phyloP scores from a whole-genome alignment of 2,113 vertebrate species.

The Saguinus midas region DNA sequence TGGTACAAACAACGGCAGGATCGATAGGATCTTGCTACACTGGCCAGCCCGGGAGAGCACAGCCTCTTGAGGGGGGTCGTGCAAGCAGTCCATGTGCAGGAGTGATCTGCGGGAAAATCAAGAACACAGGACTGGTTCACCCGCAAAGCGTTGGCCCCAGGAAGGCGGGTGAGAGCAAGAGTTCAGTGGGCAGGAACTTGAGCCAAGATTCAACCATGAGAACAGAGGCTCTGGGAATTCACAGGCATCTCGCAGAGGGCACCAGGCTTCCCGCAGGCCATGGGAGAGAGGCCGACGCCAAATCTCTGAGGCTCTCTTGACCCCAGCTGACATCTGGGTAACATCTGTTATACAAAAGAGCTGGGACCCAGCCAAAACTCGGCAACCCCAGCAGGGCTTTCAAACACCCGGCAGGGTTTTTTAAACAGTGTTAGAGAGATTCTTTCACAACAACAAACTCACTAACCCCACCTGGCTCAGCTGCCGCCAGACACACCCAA shows the following conservation, averaged over 20 bases:
- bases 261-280: neutral
- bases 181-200: neutral
- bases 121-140: neutral
- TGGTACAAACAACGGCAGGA: too few relatives aligned
- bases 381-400: neutral
- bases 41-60: neutral
- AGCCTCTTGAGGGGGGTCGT: neutral
- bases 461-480: neutral
- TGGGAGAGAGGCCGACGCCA: constrained; percentile 59
- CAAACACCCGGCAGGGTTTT: neutral
- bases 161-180: neutral
- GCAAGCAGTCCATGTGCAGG: neutral
- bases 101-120: neutral
- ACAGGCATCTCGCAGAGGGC: neutral
- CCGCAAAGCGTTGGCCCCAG: neutral
- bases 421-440: neutral
- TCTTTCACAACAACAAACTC: neutral
- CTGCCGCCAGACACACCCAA: neutral
- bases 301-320: neutral
- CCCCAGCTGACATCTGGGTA: constrained; percentile 66
- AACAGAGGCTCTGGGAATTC: constrained; percentile 44
- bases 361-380: neutral
- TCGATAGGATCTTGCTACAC: too few relatives aligned
- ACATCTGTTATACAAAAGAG: constrained; percentile 56
- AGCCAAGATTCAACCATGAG: constrained; percentile 37